A percentile compares a stretch with the other conserved stretches of the same genome.
phyloP scores from a whole-genome alignment of 2,888 invertebrate genomes.

The Kuschelorhynchus macadamiae region DNA sequence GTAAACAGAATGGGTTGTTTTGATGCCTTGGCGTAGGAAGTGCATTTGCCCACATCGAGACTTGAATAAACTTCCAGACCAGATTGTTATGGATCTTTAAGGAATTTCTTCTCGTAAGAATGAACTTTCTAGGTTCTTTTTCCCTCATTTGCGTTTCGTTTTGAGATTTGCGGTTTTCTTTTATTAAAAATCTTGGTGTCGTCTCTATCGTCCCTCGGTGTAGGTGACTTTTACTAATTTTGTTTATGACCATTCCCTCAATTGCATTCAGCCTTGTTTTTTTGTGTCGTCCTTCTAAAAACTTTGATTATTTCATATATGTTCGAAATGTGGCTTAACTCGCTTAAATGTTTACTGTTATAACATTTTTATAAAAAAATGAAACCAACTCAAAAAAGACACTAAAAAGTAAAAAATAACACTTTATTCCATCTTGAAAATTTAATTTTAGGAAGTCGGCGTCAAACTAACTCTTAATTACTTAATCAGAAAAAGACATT shows the following conservation, averaged over 20 bases:
- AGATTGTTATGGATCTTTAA: constrained; percentile 43
- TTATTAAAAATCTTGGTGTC: constrained; percentile 14
- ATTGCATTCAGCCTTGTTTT: too few relatives aligned
- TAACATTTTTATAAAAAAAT: too few relatives aligned
- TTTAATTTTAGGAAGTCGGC: too few relatives aligned
- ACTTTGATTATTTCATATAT: too few relatives aligned
- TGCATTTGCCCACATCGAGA: constrained; percentile 45
- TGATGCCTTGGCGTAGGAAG: constrained; percentile 47
- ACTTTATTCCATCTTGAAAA: too few relatives aligned
- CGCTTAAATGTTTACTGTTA: too few relatives aligned
- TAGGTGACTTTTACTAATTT: background rate
- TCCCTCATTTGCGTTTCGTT: background rate
- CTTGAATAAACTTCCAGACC: constrained; percentile 43
- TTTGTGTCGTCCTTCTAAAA: background rate
- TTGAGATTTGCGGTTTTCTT: constrained; percentile 16
- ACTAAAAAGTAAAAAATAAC: too few relatives aligned
- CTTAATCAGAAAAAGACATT: too few relatives aligned
- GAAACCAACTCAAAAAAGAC: too few relatives aligned
- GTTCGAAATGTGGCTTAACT: too few relatives aligned
- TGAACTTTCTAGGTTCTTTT: constrained; percentile 23
- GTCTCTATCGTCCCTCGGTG: background rate
- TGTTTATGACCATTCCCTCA: background rate
- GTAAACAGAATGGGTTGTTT: constrained; percentile 42
- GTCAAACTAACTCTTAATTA: too few relatives aligned
- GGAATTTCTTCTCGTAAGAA: constrained; percentile 29